Evolutionary conservation across 2,797 vertebrate genomes (phyloP).

Genomic region (Pseudotriccus pelzelni): DNA sequence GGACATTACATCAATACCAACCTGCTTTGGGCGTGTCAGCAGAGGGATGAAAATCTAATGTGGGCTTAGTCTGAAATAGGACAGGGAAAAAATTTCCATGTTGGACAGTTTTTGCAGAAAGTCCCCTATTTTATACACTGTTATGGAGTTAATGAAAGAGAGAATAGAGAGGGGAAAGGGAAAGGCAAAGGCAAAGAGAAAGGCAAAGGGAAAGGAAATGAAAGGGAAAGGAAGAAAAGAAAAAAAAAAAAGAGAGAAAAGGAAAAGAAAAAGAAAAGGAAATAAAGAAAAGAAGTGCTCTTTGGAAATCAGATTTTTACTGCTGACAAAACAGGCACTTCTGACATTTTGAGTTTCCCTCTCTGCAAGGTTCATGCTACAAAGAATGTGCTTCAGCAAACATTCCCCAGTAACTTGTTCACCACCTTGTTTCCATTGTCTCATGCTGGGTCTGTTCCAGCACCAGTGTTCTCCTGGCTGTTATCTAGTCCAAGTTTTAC

Average conservation of each 20-base stretch:
- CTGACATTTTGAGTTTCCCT: not conserved
- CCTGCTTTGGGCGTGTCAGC: not conserved
- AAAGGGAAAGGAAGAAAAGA: not conserved
- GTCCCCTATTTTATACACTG: not conserved
- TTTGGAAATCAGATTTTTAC: not conserved
- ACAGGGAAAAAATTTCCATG: not conserved
- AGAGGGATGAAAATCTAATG: not conserved
- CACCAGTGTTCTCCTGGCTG: not conserved
- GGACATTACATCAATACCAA: not conserved
- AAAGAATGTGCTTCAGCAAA: not conserved
- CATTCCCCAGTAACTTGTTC: constrained; percentile 15
- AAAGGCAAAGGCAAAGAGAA: not conserved
- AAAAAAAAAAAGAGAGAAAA: no score
- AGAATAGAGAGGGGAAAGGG: not conserved
- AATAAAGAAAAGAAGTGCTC: not conserved
- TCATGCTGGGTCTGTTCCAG: constrained; percentile 3
- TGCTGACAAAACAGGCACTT: not conserved
- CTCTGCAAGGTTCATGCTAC: not conserved
- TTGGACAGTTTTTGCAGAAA: not conserved
- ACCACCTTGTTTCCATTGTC: constrained; percentile 2
- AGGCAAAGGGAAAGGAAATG: no score
- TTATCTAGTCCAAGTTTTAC: constrained; percentile 32
- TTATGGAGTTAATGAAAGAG: not conserved
- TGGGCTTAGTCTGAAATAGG: not conserved
- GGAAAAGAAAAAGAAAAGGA: no score